A percentile compares a stretch with the other conserved stretches of the same genome.
These are phyloP conservation scores for Polydrusus pterygomalis DNA, from an alignment of 2,888 invertebrate genomes.

Conservation along the genomic window DNA sequence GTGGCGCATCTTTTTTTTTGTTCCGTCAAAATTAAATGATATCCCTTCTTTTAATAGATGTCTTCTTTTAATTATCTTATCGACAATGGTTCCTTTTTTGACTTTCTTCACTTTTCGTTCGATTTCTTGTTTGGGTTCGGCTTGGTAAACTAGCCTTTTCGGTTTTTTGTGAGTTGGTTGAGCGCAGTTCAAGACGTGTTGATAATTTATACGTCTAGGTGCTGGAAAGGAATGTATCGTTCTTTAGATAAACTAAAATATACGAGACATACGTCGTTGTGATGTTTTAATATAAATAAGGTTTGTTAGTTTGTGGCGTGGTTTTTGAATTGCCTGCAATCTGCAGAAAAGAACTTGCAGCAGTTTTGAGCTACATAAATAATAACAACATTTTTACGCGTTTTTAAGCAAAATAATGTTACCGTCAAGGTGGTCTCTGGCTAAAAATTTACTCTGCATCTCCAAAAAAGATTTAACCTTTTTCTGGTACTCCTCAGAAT, in stretches of 20 bases:
- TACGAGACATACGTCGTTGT: too few species aligned
- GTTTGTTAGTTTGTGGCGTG: too few species aligned
- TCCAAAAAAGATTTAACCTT: conserved; percentile 52
- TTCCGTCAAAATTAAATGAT: background rate
- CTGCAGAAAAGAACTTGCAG: too few species aligned
- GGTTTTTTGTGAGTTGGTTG: conserved; percentile 48
- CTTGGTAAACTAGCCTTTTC: conserved; percentile 2
- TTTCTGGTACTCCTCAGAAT: conserved; percentile 55
- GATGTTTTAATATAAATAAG: too few species aligned
- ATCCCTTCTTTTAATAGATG: conserved; percentile 15
- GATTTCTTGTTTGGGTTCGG: background rate
- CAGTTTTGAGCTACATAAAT: too few species aligned
- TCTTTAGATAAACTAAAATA: background rate
- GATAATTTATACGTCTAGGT: conserved; percentile 46
- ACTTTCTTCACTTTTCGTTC: background rate
- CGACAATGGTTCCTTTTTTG: conserved; percentile 43
- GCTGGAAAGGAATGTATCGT: conserved; percentile 45
- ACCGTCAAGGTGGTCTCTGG: conserved; percentile 48
- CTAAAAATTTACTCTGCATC: conserved; percentile 50
- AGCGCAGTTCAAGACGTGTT: conserved; percentile 58
- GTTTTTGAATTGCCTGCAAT: too few species aligned
- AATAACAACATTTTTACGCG: background rate
- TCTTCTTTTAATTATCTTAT: conserved; percentile 30
- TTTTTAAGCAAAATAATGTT: conserved; percentile 1
- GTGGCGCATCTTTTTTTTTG: conserved; percentile 41